Base-by-base conservation (phyloP, 2,113 vertebrate species). In the Oryzias woworae region DNA sequence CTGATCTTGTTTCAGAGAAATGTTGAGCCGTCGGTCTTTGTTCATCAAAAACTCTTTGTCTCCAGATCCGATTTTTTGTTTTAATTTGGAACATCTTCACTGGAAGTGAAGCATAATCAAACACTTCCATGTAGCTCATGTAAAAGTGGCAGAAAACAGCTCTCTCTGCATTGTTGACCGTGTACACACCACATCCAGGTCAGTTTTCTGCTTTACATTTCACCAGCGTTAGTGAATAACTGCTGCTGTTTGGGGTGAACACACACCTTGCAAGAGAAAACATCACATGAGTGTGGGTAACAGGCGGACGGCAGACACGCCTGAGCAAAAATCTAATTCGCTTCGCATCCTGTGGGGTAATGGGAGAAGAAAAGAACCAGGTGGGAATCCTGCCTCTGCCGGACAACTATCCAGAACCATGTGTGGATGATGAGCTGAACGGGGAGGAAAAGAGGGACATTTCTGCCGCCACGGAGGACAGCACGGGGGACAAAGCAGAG, bases 241-340 rank as follows among this genome's bases (percentile, higher is more conserved):
- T 47, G 14, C 47, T 79, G 44, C 7, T 88, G 75, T 90, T 87
- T 86, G 28, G 53, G 67, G 73, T 84, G 62, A 83, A 86, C 72
- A 77, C 58, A 60, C 2, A 5, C 8, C 43, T 51, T 15, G 18
- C 47, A 61, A 47, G 71, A 69, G 60, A 59, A 71, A 77, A 66
- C 26, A 66, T 49, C 26, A 42, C 15, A 58, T 42, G 2, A 8
- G 78, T 77, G 75, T 46, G 71, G 82, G 69, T 50, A 53, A 48
- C 10, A 16, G 41, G 60, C 45, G n/a, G 16, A 46, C 24, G 44
- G 42, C 22, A 28, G 42, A 45, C 51, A 64, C 76, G 75, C 53
- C 48, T 54, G 54, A 69, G 51, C 17, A 50, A 14, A 3, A 48
- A 59, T 54, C 41, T 45, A 42, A 58, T 51, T 62, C 52, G 58